Conservation (phyloP, 2,797 vertebrate species). For the Pangasius mekongensis region DNA sequence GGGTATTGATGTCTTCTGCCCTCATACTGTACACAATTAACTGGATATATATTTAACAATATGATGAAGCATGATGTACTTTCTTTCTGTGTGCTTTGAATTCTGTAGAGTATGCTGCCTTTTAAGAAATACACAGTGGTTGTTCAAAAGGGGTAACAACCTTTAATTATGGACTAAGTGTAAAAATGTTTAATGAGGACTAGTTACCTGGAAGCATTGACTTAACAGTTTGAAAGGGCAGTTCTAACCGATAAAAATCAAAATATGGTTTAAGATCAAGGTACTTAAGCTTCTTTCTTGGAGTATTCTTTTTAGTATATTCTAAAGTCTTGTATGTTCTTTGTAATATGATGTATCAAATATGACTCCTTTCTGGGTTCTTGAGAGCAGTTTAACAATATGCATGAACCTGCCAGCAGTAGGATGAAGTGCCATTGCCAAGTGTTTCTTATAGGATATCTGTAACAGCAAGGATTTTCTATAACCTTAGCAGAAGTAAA, state of each 20-base stretch:
- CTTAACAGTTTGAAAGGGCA: background rate
- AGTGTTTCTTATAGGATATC: background rate
- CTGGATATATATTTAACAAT: background rate
- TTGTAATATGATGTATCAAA: background rate
- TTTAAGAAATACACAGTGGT: background rate
- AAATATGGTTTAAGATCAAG: background rate
- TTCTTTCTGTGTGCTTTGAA: background rate
- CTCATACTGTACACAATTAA: background rate
- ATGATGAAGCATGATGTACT: background rate
- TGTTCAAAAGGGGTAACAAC: background rate
- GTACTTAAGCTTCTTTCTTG: background rate
- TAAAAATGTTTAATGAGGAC: background rate
- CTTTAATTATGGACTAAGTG: background rate
- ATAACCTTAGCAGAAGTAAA: background rate
- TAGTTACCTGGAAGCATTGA: background rate
- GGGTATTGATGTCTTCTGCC: background rate
- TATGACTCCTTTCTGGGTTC: background rate
- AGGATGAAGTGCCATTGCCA: background rate
- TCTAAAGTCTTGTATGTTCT: background rate
- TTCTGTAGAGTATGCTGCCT: background rate
- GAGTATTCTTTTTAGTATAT: background rate
- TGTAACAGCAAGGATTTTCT: background rate
- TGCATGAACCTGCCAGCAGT: background rate
- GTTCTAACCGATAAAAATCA: background rate
- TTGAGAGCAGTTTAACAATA: background rate